Percentiles rank a stretch among this genome's conserved stretches.
Evolutionary conservation across 2,113 vertebrate genomes (phyloP).

Genomic region (Nibea coibor): DNA sequence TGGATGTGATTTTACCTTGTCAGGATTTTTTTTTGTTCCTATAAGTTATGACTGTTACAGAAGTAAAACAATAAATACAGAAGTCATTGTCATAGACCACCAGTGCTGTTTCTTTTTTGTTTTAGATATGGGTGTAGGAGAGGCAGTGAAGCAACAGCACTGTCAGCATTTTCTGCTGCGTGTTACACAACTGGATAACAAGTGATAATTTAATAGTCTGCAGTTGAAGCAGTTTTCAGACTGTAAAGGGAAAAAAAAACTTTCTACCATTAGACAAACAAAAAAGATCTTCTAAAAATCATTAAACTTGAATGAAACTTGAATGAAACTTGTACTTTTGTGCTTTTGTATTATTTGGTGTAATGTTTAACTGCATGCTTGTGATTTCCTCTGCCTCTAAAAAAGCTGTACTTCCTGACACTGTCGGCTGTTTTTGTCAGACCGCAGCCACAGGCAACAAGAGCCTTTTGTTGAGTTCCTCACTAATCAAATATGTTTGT

Average conservation of each 20-base stretch:
- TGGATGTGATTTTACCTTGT: neutral
- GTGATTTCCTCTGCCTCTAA: neutral
- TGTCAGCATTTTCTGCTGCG: conserved; percentile 41
- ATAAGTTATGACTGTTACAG: neutral
- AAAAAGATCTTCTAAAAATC: neutral
- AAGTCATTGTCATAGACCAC: neutral
- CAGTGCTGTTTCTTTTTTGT: neutral
- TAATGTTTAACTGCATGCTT: conserved; percentile 2
- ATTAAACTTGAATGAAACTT: neutral
- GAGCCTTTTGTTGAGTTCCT: conserved; percentile 9
- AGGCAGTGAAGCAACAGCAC: conserved; percentile 18
- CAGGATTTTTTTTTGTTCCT: neutral
- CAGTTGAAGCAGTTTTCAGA: neutral
- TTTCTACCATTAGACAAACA: neutral
- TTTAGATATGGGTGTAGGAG: neutral
- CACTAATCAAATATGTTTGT: conserved; percentile 10
- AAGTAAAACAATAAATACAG: neutral
- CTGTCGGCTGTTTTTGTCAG: neutral
- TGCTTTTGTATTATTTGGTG: neutral
- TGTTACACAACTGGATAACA: conserved; percentile 57
- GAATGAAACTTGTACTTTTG: neutral
- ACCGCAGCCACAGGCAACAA: neutral
- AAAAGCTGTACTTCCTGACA: neutral
- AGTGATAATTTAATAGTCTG: conserved; percentile 30
- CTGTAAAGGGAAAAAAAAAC: neutral